Conservation (phyloP, 2,888 invertebrate species). For the Noctua janthina region DNA sequence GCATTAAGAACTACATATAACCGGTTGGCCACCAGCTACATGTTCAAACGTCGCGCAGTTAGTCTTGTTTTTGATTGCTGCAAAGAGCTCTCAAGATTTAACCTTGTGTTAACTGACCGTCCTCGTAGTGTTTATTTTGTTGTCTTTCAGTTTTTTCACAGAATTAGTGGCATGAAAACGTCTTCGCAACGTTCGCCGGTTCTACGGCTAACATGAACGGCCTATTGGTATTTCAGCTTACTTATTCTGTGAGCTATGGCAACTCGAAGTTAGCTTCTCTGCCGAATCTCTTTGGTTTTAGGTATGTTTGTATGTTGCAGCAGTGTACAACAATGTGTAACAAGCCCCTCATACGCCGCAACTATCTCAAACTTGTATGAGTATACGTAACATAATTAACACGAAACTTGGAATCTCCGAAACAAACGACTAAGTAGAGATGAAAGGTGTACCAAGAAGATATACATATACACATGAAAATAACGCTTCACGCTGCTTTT, state of each 20-base stretch:
- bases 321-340: neutral
- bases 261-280: neutral
- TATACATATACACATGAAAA: neutral
- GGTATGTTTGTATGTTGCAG: neutral
- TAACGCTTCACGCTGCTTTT: too few relatives aligned
- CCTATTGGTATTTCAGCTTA: neutral
- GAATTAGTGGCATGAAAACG: neutral
- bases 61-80: too few relatives aligned
- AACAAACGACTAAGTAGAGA: constrained; percentile 23
- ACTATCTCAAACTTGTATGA: constrained; percentile 14
- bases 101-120: neutral
- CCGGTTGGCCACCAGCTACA: too few relatives aligned
- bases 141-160: neutral
- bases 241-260: neutral
- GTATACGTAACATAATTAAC: constrained; percentile 21
- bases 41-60: too few relatives aligned
- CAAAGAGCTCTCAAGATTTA: neutral
- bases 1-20: neutral
- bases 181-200: neutral
- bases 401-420: neutral
- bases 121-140: neutral
- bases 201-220: neutral
- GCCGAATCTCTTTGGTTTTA: neutral
- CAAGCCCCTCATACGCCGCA: constrained; percentile 2
- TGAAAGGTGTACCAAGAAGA: neutral